phyloP scores from a whole-genome alignment of 2,113 vertebrate genomes.

The Eidolon helvum region DNA sequence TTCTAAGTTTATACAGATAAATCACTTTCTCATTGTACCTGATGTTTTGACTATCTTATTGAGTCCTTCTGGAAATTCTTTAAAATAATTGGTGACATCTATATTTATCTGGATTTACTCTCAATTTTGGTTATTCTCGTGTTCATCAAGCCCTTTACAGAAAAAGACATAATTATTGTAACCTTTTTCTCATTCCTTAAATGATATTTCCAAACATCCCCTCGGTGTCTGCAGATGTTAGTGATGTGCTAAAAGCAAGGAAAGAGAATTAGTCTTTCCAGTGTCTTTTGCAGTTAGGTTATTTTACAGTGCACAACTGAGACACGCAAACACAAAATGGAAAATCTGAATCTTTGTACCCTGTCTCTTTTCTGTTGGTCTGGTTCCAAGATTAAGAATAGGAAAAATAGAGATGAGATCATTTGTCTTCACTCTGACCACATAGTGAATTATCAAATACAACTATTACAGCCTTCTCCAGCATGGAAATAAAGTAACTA shows the following conservation, averaged over 20 bases:
- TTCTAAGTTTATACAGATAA: constrained; percentile 12
- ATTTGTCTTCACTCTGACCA: neutral
- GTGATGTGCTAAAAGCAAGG: neutral
- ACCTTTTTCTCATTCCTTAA: neutral
- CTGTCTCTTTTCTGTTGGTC: neutral
- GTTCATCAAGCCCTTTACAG: neutral
- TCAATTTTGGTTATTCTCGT: neutral
- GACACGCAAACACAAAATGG: neutral
- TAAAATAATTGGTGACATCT: neutral
- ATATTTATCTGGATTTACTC: neutral
- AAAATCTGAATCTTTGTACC: neutral
- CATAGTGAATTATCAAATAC: neutral
- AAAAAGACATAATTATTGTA: neutral
- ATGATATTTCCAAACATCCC: neutral
- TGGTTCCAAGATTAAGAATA: neutral
- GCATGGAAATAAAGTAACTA: neutral
- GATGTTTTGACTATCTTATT: neutral
- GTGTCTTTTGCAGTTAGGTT: neutral
- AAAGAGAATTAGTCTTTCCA: neutral
- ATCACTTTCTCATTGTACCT: neutral
- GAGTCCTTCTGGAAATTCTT: constrained; percentile 12
- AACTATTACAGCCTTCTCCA: neutral
- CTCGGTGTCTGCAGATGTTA: neutral
- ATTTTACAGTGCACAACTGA: neutral
- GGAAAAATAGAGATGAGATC: neutral